Conservation (phyloP, 2,797 vertebrate species). For the Lindbergichthys nudifrons region DNA sequence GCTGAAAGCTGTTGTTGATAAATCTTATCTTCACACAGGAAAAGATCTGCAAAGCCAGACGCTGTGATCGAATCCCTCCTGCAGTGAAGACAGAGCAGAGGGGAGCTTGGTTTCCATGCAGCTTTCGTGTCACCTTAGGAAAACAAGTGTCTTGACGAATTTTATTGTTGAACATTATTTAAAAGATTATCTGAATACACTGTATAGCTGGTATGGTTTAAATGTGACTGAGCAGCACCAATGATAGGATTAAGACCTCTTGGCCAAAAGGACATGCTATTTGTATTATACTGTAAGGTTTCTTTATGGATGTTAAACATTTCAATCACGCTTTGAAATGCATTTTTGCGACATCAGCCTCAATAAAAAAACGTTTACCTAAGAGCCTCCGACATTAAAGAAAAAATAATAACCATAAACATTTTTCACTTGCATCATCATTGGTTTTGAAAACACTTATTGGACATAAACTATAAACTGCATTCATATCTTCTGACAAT, state of each 20-base stretch:
- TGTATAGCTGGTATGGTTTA: slow-evolving; percentile 58
- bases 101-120: slow-evolving; percentile 16
- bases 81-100: slow-evolving; percentile 83
- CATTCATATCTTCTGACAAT: background rate
- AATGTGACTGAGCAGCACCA: slow-evolving; percentile 52
- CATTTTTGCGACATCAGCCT: slow-evolving; percentile 20
- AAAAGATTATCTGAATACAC: slow-evolving; percentile 58
- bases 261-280: slow-evolving; percentile 42
- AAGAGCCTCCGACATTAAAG: slow-evolving; percentile 7
- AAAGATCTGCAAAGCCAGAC: slow-evolving; percentile 94
- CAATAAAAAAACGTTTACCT: background rate
- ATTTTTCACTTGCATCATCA: slow-evolving; percentile 13
- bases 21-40: slow-evolving; percentile 86
- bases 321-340: slow-evolving; percentile 24
- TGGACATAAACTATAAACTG: slow-evolving; percentile 13
- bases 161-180: slow-evolving; percentile 45
- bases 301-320: slow-evolving; percentile 30
- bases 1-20: slow-evolving; percentile 42
- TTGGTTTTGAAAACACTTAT: slow-evolving; percentile 7
- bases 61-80: slow-evolving; percentile 94
- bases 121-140: slow-evolving; percentile 42
- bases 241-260: slow-evolving; percentile 35
- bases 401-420: background rate
- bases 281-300: slow-evolving; percentile 41
- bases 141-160: slow-evolving; percentile 46